Evolutionary conservation across 2,113 vertebrate genomes (phyloP), one percentile per base, ranked within the genome.

Genomic region (Aptenodytes forsteri): DNA sequence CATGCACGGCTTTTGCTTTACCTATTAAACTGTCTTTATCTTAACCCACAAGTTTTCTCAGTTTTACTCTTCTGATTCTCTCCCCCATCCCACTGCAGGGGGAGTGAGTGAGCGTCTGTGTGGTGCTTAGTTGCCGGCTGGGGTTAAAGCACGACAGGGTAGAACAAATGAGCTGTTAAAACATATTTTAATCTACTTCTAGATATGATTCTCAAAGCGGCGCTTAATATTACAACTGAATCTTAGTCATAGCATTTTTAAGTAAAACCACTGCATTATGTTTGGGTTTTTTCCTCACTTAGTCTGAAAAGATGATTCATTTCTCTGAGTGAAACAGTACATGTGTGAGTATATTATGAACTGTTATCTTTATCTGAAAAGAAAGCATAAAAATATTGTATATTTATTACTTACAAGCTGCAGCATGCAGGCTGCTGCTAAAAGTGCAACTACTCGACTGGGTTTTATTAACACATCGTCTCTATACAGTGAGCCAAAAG

Each of bases 381-480:
- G 29, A 75, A 67, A 64, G 32, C 52, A 50, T 2, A 6, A 18
- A 61, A 76, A 49, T 22, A 32, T 15, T 26, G 40, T 19, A 13
- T 17, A 19, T 56, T 46, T n/a, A 11, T 61, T 61, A 99, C 99
- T 99, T 76, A 99, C 99, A 96, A 99, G 98, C 95, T 99, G 99
- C 47, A 99, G 98, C 99, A 99, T 99, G 97, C 99, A 99, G 89
- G 99, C 99, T 84, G 99, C 99, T 16, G 99, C 99, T 76, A 99
- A 98, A 95, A 99, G 99, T 75, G 99, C 99, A 87, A 99, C 98
- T 9, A 99, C 99, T 32, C 99, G 98, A 80, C 99, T 99, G 94
- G 99, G 99, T 71, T 99, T 99, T 95, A 99, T 99, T 66, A 99
- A 96, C 36, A 99, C 99, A 22, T 99, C 99, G 4, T 99, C 99